Conservation (phyloP, 2,888 invertebrate genomes). For the Coelinius sp. region DNA sequence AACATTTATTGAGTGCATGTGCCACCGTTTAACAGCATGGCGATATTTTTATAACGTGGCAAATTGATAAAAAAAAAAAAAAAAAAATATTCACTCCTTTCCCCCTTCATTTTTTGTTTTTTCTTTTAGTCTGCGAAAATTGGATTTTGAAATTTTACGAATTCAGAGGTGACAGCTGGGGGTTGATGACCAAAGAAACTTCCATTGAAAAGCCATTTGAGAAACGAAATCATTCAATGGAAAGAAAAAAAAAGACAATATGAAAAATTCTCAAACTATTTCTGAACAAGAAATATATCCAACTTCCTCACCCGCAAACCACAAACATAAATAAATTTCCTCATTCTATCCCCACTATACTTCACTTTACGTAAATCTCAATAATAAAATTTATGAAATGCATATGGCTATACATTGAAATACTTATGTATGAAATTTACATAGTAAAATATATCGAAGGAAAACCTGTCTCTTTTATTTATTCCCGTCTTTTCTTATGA, state of each 20-base stretch:
- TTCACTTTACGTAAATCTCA: conserved; percentile 18
- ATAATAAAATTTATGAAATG: conserved; percentile 26
- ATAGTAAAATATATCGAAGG: conserved; percentile 18
- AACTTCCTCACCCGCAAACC: not conserved
- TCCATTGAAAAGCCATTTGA: not conserved
- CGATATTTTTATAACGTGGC: not conserved
- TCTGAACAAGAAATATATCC: not conserved
- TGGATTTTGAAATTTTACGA: not conserved
- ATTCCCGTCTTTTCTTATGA: not conserved
- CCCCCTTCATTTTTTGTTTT: not conserved
- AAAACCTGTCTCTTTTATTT: not conserved
- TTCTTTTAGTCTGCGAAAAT: not conserved
- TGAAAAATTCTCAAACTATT: not conserved
- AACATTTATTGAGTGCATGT: not conserved
- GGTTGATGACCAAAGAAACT: not conserved
- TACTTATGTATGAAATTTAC: conserved; percentile 22
- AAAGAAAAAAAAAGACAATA: too few species aligned
- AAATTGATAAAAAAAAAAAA: not conserved
- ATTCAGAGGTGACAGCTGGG: not conserved
- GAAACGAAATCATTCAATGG: not conserved
- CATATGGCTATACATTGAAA: conserved; percentile 23
- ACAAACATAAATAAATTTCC: not conserved
- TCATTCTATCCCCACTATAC: not conserved
- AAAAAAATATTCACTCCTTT: too few species aligned
- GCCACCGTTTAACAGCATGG: not conserved